Percentiles rank a stretch among this genome's conserved stretches.
Evolutionary conservation across 2,797 vertebrate genomes (phyloP).

Genomic region (Myotis myotis): DNA sequence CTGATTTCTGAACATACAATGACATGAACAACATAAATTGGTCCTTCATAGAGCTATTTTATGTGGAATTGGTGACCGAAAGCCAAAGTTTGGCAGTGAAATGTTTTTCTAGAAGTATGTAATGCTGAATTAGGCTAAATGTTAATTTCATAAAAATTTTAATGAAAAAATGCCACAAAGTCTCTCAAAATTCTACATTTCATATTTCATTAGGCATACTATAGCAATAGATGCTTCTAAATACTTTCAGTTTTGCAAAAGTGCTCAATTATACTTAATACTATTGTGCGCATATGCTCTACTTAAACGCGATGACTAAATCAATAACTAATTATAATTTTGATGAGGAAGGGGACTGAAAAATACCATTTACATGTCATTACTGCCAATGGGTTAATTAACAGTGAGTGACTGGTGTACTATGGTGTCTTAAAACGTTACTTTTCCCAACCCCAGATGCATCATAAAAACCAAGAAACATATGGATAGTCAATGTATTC

Average conservation of each 20-base stretch:
- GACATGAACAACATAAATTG: not conserved
- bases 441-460: constrained; percentile 59
- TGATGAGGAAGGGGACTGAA: constrained; percentile 76
- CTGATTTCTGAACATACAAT: constrained; percentile 36
- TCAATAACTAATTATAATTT: constrained; percentile 84
- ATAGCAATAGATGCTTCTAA: constrained; percentile 75
- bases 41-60: not conserved
- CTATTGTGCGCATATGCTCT: constrained; percentile 79
- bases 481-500: constrained; percentile 55
- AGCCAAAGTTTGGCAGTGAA: not conserved
- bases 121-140: not conserved
- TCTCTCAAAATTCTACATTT: constrained; percentile 71
- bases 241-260: constrained; percentile 80
- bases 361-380: constrained; percentile 74
- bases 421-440: constrained; percentile 57
- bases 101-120: not conserved
- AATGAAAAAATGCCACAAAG: constrained; percentile 66
- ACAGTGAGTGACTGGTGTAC: constrained; percentile 65
- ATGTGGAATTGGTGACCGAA: not conserved
- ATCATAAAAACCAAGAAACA: constrained; percentile 60
- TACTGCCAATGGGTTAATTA: constrained; percentile 70
- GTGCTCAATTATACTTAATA: constrained; percentile 82
- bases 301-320: constrained; percentile 81
- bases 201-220: constrained; percentile 71
- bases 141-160: constrained; percentile 52